Base-by-base conservation (phyloP, 2,888 invertebrate genomes). In the Serripes groenlandicus region DNA sequence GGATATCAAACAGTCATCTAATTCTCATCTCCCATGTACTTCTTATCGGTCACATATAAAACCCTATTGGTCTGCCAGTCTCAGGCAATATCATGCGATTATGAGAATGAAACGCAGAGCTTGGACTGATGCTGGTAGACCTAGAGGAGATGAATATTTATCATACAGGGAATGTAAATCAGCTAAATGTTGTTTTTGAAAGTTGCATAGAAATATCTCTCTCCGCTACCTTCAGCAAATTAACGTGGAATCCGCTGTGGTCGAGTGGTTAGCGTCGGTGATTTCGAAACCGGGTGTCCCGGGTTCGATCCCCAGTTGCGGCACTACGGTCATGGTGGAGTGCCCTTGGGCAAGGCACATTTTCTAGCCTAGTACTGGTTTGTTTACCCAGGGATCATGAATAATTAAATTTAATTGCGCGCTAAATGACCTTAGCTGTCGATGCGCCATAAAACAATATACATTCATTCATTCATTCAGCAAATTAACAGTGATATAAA, bases 51-150 rank as follows among this genome's bases (percentile, higher is more conserved):
- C 68, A 4, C 37, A 68, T 37, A 21, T 68, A 15, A 68, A 68
- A 26, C 68, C 26, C 4, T 71, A 52, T 56, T 71, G 52, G 56
- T n/a, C 21, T 30, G 3, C 7, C 15, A 21, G 5, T 11, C 23
- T 52, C 15, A 71, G 5, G 23, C 32, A 71, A 1, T 34, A 32
- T 18, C 71, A 71, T 71, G 49, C 9, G 9, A 15, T 30, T 15
- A 71, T 71, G 54, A 54, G 56, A 32, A n/a, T 21, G 9, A 71
- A 56, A 34, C 32, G 32, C 3, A 52, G 21, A 5, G n/a, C 9
- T 21, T 71, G 71, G 71, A 54, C 56, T 28, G 28, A 7, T 18
- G 56, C 21, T 54, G 71, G 71, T 18, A 52, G 34, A 26, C 71
- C 54, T 4, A 11, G 56, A 15, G n/a, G 21, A 28, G 5, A 32